These are phyloP conservation scores for Congeria kusceri DNA, from an alignment of 2,888 invertebrate genomes.

Conservation along the genomic window DNA sequence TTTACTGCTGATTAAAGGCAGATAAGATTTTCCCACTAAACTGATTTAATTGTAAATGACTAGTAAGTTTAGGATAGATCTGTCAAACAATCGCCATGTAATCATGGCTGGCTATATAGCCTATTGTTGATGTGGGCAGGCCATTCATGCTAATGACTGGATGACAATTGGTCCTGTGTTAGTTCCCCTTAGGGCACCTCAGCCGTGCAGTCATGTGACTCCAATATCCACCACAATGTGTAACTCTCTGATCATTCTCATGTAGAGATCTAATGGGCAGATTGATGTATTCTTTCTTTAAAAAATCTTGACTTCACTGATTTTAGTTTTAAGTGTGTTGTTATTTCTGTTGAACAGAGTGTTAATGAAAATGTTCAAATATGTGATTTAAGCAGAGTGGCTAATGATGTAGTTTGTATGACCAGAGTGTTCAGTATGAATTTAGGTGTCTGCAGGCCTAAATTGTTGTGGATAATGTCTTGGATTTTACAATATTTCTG, in stretches of 20 bases:
- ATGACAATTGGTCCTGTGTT: constrained; percentile 44
- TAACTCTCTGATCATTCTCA: constrained; percentile 44
- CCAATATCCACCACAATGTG: constrained; percentile 15
- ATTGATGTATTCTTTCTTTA: too few relatives aligned
- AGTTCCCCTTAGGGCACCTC: constrained; percentile 56
- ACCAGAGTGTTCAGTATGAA: constrained; percentile 31
- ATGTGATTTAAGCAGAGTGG: background rate
- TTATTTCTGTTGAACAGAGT: too few relatives aligned
- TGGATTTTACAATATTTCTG: constrained; percentile 44
- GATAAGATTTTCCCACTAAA: too few relatives aligned
- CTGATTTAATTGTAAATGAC: constrained; percentile 36
- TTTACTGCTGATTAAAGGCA: too few relatives aligned
- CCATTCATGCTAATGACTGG: constrained; percentile 35
- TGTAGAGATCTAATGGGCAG: constrained; percentile 8
- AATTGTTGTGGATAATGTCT: constrained; percentile 51
- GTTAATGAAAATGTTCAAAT: constrained; percentile 7
- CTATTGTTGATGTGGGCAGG: constrained; percentile 32
- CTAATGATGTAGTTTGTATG: constrained; percentile 16
- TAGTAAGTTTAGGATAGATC: constrained; percentile 28
- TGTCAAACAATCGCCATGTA: constrained; percentile 37
- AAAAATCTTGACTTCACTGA: too few relatives aligned
- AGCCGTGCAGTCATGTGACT: constrained; percentile 46
- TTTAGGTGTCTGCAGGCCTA: constrained; percentile 37
- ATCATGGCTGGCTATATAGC: constrained; percentile 32
- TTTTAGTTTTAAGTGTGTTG: too few relatives aligned